These are phyloP conservation scores for Galerucella calmariensis DNA, from an alignment of 2,888 invertebrate genomes.

Conservation along the genomic window DNA sequence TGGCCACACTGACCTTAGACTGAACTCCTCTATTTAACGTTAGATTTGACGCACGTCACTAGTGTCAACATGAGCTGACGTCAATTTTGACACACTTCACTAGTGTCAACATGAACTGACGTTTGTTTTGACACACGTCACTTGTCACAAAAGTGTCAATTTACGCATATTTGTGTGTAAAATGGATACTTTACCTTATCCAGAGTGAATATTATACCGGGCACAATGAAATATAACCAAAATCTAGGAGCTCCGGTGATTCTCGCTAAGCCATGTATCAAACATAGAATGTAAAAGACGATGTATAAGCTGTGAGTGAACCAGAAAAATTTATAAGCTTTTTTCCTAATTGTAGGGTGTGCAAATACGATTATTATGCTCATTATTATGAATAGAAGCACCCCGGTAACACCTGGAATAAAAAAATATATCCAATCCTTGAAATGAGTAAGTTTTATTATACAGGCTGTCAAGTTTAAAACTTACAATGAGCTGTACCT, in stretches of 20 bases:
- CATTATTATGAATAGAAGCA: conserved; percentile 89
- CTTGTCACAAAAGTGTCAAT: too few species aligned
- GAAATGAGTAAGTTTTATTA: neutral
- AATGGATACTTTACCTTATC: conserved; percentile 76
- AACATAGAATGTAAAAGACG: conserved; percentile 83
- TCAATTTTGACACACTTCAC: too few species aligned
- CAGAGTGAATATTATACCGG: conserved; percentile 87
- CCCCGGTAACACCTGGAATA: conserved; percentile 82
- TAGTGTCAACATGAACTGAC: too few species aligned
- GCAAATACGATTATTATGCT: conserved; percentile 97
- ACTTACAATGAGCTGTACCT: too few species aligned
- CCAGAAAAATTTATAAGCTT: conserved; percentile 96
- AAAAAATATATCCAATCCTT: conserved; percentile 5
- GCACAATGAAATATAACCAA: conserved; percentile 94
- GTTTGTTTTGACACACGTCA: too few species aligned
- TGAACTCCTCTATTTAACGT: too few species aligned
- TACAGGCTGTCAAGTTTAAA: too few species aligned
- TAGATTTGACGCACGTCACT: too few species aligned
- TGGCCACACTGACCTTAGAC: too few species aligned
- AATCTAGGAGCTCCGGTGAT: conserved; percentile 92
- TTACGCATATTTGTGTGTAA: neutral
- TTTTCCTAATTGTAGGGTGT: conserved; percentile 90
- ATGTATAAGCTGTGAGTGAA: conserved; percentile 91
- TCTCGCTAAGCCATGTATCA: conserved; percentile 91
- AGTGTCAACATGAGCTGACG: too few species aligned